phyloP scores from a whole-genome alignment of 2,888 invertebrate species.

The Tuberolachnus salignus region DNA sequence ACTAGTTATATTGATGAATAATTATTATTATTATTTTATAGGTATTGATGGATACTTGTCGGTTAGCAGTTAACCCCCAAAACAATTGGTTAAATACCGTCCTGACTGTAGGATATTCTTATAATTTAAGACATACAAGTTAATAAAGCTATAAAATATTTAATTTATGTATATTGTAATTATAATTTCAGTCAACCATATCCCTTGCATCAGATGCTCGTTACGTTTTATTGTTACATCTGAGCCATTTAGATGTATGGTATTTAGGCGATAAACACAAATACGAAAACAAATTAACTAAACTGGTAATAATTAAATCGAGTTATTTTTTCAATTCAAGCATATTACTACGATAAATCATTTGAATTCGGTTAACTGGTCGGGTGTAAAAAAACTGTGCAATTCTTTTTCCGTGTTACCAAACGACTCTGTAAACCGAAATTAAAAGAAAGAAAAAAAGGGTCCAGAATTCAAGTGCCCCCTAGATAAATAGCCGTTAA shows the following conservation, averaged over 20 bases:
- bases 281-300: conserved; percentile 43
- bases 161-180: not conserved
- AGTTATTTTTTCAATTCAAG: too few species aligned
- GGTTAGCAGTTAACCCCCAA: conserved; percentile 74
- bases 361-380: too few species aligned
- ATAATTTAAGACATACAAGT: not conserved
- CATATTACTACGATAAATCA: too few species aligned
- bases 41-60: conserved; percentile 79
- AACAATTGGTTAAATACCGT: conserved; percentile 73
- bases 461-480: too few species aligned
- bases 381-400: too few species aligned
- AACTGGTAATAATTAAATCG: conserved; percentile 55
- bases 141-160: not conserved
- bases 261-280: conserved; percentile 52
- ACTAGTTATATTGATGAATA: not conserved
- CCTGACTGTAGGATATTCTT: conserved; percentile 65
- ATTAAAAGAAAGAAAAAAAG: too few species aligned
- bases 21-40: conserved; percentile 55
- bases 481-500: too few species aligned
- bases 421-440: too few species aligned
- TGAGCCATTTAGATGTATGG: conserved; percentile 63
- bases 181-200: conserved; percentile 42
- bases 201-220: conserved; percentile 60
- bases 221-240: conserved; percentile 62
- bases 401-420: too few species aligned